These are phyloP conservation scores for Psococerastis gibbosa DNA, from an alignment of 2,888 invertebrate species.

Conservation along the genomic window DNA sequence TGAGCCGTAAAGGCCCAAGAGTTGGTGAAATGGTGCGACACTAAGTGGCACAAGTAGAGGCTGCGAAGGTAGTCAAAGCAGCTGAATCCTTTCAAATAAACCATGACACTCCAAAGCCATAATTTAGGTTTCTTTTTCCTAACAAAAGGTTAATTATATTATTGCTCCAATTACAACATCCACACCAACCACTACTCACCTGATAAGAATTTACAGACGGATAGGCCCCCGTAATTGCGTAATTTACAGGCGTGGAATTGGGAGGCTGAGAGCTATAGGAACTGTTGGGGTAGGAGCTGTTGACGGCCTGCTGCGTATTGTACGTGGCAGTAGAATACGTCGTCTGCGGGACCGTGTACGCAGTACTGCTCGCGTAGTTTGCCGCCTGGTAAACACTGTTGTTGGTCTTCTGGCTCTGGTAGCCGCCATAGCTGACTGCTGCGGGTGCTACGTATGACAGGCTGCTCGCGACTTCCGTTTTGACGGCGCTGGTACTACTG, in stretches of 20 bases:
- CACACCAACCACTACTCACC: no score
- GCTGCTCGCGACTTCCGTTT: conserved; percentile 23
- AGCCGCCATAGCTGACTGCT: conserved; percentile 17
- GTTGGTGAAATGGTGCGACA: no score
- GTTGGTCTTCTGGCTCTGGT: conserved; percentile 24
- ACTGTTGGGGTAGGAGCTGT: conserved; percentile 15
- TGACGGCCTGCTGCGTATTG: conserved; percentile 14
- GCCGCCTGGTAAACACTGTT: conserved; percentile 28
- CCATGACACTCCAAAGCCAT: no score
- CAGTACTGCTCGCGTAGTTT: conserved; percentile 22
- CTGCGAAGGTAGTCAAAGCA: no score
- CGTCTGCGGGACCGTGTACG: conserved; percentile 16
- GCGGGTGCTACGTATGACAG: conserved; percentile 16
- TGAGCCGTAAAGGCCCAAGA: no score
- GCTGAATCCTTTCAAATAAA: no score
- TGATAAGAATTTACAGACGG: not conserved
- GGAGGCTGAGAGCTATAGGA: conserved; percentile 15
- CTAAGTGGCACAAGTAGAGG: no score
- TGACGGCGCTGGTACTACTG: conserved; percentile 22
- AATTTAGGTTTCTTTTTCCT: no score
- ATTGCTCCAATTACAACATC: no score
- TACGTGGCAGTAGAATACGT: conserved; percentile 9
- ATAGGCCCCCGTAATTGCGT: not conserved
- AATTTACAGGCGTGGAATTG: not conserved
- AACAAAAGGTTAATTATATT: no score